Conservation (phyloP, 2,888 invertebrate species). For the Calameuta filiformis region DNA sequence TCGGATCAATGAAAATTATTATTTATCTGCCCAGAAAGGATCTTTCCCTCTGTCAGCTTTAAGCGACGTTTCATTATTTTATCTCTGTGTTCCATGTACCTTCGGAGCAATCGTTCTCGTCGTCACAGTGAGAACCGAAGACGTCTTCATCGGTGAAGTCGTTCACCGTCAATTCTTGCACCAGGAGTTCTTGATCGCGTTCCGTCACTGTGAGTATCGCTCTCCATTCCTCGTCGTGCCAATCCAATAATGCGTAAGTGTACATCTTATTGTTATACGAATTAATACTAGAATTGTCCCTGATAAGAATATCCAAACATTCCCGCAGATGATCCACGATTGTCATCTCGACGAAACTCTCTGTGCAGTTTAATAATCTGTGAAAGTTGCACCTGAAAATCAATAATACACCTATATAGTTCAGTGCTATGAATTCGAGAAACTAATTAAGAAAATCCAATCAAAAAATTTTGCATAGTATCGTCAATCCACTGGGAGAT, state of each 20-base stretch:
- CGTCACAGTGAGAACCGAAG: constrained; percentile 45
- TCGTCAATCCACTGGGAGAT: no score
- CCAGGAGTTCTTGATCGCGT: constrained; percentile 53
- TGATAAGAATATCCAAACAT: constrained; percentile 46
- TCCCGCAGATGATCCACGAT: constrained; percentile 54
- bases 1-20: no score
- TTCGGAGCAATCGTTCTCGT: constrained; percentile 59
- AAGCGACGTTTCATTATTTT: no score
- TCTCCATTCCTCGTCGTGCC: constrained; percentile 64
- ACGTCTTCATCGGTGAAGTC: constrained; percentile 44
- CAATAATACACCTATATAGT: no score
- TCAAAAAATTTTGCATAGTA: no score
- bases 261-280: constrained; percentile 58
- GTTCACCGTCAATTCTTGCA: constrained; percentile 39
- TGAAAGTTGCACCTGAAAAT: constrained; percentile 51
- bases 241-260: constrained; percentile 53
- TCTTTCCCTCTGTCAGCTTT: no score
- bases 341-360: constrained; percentile 42
- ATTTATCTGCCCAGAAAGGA: no score
- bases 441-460: no score
- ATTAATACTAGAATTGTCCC: constrained; percentile 49
- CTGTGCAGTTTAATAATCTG: constrained; percentile 52
- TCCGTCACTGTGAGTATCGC: constrained; percentile 65
- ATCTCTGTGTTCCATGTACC: no score
- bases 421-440: no score